phyloP scores from a whole-genome alignment of 2,113 vertebrate genomes.

The Cranoglanis bouderius region DNA sequence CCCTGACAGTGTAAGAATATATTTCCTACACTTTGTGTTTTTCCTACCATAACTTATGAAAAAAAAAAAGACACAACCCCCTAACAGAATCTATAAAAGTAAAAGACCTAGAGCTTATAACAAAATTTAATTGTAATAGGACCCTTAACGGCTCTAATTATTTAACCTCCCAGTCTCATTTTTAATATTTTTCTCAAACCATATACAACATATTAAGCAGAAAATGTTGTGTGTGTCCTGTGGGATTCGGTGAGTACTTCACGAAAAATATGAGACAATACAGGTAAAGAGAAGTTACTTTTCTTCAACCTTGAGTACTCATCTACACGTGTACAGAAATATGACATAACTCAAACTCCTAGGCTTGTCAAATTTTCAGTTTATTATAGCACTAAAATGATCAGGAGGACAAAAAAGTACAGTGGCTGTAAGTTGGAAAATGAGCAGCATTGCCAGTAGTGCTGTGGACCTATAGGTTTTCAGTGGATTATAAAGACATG shows the following conservation, averaged over 20 bases:
- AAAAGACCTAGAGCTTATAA: conserved; percentile 25
- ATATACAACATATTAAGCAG: neutral
- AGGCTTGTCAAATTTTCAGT: conserved; percentile 28
- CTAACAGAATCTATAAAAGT: conserved; percentile 22
- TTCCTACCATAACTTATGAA: neutral
- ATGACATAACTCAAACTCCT: neutral
- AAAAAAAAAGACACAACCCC: neutral
- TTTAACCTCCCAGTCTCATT: conserved; percentile 5
- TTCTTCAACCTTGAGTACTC: neutral
- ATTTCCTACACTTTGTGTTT: neutral
- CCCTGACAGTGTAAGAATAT: neutral
- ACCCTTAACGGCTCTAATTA: conserved; percentile 38
- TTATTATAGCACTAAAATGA: conserved; percentile 32
- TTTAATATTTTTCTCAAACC: neutral
- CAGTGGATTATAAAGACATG: neutral
- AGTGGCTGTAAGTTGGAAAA: neutral
- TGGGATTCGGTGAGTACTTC: neutral
- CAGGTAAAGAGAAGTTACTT: neutral
- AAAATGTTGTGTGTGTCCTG: conserved; percentile 27
- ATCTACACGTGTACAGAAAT: neutral
- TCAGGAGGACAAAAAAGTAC: conserved; percentile 2
- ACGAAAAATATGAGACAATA: neutral
- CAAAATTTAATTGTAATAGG: conserved; percentile 30
- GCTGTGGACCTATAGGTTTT: neutral
- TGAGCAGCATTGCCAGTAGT: neutral